phyloP scores from a whole-genome alignment of 1,140 invertebrate species.

The Drosophila willistoni region DNA sequence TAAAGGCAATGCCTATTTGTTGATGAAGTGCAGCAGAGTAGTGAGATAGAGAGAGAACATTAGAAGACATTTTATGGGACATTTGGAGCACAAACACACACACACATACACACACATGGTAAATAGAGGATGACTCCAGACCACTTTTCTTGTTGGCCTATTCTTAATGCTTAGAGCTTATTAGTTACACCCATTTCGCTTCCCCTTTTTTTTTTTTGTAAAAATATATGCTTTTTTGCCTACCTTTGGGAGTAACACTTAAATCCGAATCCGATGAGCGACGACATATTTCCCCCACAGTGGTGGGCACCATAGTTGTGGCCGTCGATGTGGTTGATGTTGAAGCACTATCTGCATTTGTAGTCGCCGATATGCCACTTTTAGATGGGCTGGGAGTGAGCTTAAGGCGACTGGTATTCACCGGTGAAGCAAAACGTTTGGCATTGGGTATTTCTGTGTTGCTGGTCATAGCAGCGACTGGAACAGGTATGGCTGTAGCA shows the following conservation, averaged over 20 bases:
- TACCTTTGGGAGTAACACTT: constrained; percentile 96
- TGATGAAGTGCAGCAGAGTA: constrained; percentile 64
- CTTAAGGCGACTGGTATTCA: constrained; percentile 57
- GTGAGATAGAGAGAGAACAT: constrained; percentile 68
- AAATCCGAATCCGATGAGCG: constrained; percentile 96
- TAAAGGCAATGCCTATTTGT: constrained; percentile 55
- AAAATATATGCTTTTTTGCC: constrained; percentile 42
- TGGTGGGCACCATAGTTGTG: constrained; percentile 70
- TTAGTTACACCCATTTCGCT: not conserved
- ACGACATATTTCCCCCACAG: constrained; percentile 86
- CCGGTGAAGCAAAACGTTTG: constrained; percentile 65
- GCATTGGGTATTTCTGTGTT: constrained; percentile 47
- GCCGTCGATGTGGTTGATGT: constrained; percentile 69
- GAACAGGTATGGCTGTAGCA: constrained; percentile 13
- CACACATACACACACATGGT: constrained; percentile 32
- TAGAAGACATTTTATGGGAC: constrained; percentile 50
- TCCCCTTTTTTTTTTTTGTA: not conserved
- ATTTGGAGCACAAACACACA: constrained; percentile 44
- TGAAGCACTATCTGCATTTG: constrained; percentile 70
- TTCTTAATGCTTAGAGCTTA: not conserved
- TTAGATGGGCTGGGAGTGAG: constrained; percentile 79
- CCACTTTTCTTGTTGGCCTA: not conserved
- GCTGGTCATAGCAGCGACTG: constrained; percentile 47
- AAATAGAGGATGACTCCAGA: not conserved
- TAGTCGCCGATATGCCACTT: constrained; percentile 63